These are phyloP conservation scores for Psilopogon haemacephalus DNA, from an alignment of 2,113 vertebrate genomes.

Conservation along the genomic window DNA sequence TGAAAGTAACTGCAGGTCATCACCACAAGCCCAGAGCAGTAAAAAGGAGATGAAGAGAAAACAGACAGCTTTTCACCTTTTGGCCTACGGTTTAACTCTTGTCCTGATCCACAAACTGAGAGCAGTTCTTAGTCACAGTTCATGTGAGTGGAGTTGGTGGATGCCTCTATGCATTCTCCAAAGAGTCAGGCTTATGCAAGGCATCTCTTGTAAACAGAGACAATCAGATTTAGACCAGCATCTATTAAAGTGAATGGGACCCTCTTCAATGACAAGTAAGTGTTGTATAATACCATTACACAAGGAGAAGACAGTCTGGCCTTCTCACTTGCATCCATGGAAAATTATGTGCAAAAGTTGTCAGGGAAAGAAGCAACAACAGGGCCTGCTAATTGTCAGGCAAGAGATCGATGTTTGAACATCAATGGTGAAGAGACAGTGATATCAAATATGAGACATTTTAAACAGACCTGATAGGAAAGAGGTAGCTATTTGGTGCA, in stretches of 20 bases:
- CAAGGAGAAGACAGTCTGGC: not conserved
- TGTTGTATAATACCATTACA: not conserved
- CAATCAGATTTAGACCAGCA: not conserved
- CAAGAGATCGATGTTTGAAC: not conserved
- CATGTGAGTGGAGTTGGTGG: not conserved
- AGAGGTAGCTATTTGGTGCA: not conserved
- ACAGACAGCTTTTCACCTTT: not conserved
- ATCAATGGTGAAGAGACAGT: not conserved
- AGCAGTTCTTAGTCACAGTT: not conserved
- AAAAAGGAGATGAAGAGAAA: not conserved
- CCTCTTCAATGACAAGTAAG: not conserved
- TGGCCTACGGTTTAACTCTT: not conserved
- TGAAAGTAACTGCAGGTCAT: not conserved
- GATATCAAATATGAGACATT: not conserved
- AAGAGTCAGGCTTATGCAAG: not conserved
- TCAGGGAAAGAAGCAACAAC: not conserved
- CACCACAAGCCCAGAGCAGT: not conserved
- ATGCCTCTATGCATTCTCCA: not conserved
- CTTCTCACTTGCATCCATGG: not conserved
- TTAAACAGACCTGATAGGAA: not conserved
- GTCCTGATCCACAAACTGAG: not conserved
- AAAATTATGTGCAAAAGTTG: not conserved
- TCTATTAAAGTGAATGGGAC: not conserved
- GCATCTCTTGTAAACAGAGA: not conserved
- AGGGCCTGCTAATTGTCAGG: not conserved